A percentile compares a stretch with the other conserved stretches of the same genome.
phyloP scores from a whole-genome alignment of 2,888 invertebrate genomes.

The Seladonia tumulorum region DNA sequence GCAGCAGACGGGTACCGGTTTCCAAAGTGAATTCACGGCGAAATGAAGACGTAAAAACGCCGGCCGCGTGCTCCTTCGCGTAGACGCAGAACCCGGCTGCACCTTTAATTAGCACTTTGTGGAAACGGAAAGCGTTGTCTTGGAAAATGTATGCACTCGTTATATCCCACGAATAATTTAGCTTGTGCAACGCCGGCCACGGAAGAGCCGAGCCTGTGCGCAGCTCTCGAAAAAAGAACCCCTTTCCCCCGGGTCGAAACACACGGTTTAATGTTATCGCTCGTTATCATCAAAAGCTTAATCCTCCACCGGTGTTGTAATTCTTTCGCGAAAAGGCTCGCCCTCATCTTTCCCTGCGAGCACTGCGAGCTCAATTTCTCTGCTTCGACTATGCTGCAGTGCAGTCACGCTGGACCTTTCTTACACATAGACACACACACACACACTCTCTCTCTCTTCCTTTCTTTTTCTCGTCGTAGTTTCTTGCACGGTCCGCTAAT shows the following conservation, averaged over 20 bases:
- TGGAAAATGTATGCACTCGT: slow-evolving; percentile 54
- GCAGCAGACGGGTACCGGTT: neutral
- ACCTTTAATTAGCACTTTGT: slow-evolving; percentile 53
- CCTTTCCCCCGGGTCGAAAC: neutral
- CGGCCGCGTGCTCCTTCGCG: neutral
- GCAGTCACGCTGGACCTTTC: neutral
- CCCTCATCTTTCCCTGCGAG: neutral
- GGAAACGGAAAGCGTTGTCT: slow-evolving; percentile 47
- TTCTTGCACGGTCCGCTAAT: neutral
- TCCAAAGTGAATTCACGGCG: slow-evolving; percentile 36
- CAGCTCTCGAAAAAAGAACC: neutral
- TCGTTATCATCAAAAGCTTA: slow-evolving; percentile 11
- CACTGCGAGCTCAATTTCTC: neutral
- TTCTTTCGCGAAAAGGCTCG: neutral
- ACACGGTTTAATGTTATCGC: neutral
- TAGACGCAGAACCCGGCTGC: neutral
- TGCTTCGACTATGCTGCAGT: neutral
- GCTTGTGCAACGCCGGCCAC: slow-evolving; percentile 12
- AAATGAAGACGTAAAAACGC: slow-evolving; percentile 44
- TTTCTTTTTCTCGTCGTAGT: neutral
- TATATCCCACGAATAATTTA: slow-evolving; percentile 57
- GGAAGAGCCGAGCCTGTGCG: neutral
- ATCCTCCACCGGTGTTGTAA: slow-evolving; percentile 8
- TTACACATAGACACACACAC: neutral
- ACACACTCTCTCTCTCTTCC: neutral